A percentile compares a stretch with the other conserved stretches of the same genome.
Conservation (phyloP, 1,140 invertebrate genomes). For the Heliconius hermathena region DNA sequence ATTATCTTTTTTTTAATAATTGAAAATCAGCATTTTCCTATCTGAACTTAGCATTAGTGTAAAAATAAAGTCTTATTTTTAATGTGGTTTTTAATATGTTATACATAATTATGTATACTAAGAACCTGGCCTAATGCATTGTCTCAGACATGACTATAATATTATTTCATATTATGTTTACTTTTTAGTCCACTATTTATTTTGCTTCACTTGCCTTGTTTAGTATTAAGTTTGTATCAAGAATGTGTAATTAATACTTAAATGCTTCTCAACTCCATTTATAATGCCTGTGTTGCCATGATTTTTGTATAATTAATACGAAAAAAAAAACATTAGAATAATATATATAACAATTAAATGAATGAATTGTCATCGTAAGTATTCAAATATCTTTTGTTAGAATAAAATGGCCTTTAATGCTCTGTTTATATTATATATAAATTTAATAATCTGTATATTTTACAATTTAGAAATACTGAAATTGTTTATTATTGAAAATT, state of each 20-base stretch:
- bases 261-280: background rate
- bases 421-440: background rate
- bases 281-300: conserved; percentile 7
- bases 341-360: background rate
- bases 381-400: background rate
- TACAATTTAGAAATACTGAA: background rate
- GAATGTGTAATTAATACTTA: background rate
- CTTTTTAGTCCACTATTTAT: conserved; percentile 21
- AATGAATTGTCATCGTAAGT: background rate
- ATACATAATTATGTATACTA: no score
- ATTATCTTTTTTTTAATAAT: background rate
- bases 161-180: background rate
- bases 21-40: background rate
- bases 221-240: background rate
- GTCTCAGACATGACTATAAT: background rate
- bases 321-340: background rate
- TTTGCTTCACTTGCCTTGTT: conserved; percentile 19
- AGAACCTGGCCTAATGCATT: background rate
- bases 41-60: background rate
- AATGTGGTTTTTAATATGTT: no score
- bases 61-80: no score
- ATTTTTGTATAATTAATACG: background rate
- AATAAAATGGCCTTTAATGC: background rate
- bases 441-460: background rate
- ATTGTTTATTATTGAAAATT: background rate